Percentiles rank a stretch among this genome's conserved stretches.
Evolutionary conservation across 2,797 vertebrate species (phyloP).

Genomic region (Loris lydekkerianus): DNA sequence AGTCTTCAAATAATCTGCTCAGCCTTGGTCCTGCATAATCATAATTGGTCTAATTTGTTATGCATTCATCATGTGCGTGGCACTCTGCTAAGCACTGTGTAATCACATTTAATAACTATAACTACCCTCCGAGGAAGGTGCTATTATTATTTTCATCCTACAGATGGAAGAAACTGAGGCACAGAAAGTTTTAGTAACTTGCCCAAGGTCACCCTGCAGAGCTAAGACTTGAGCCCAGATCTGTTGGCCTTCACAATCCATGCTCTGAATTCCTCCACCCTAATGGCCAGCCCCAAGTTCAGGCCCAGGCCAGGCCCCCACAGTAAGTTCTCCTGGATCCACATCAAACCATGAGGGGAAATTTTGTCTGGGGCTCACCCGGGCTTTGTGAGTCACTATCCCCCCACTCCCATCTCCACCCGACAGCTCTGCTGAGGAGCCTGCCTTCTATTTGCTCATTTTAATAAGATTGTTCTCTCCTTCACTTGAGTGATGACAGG

Average conservation of each 20-base stretch:
- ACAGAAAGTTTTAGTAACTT: neutral
- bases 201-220: neutral
- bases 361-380: neutral
- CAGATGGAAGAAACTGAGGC: neutral
- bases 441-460: constrained; percentile 46
- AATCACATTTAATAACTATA: neutral
- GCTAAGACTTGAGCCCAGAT: neutral
- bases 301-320: neutral
- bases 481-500: constrained; percentile 11
- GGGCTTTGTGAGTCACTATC: neutral
- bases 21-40: neutral
- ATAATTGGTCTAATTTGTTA: neutral
- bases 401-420: no score
- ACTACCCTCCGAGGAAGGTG: neutral
- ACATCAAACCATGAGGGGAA: neutral
- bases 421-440: neutral
- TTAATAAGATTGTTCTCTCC: constrained; percentile 55
- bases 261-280: neutral
- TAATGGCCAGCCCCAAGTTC: neutral
- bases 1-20: neutral
- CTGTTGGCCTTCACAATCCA: neutral
- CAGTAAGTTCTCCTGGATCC: neutral
- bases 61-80: neutral
- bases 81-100: neutral
- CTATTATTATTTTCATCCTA: constrained; percentile 18